Base-by-base conservation (phyloP, 2,888 invertebrate genomes). In the Nymphalis polychloros region DNA sequence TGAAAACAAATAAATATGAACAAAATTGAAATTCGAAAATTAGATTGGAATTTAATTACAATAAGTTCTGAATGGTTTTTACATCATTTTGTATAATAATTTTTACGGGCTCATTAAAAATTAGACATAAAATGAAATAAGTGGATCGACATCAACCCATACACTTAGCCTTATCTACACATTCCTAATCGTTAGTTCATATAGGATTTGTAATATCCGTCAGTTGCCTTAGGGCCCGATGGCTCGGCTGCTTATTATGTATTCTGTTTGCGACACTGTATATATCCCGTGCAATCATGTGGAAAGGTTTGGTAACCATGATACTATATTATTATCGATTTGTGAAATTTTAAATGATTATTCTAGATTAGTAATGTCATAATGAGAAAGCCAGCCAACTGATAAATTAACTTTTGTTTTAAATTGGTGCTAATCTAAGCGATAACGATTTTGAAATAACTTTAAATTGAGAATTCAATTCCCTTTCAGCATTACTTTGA, bases 211-310 rank as follows among this genome's bases (percentile, higher is more conserved):
- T 74, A 79, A 78, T 73, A 77, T 78, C 79, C 77, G 75, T 73
- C 73, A 72, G 70, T 70, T 68, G 73, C 73, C 72, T 70, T 74
- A 75, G 75, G 74, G 73, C 68, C 66, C 69, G 72, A 73, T 73
- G 62, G 67, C 69, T 73, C 68, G 64, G 60, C 68, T 69, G 73
- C 70, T 72, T 72, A 76, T 79, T 75, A 76, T 72, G 62, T 69
- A 78, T 74, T 76, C 73, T 74, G 62, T 65, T 78, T 78, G 72
- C 78, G 70, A 76, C 77, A 78, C 72, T 71, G 73, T 72, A 76
- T 76, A 72, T 73, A 75, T 76, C 67, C 71, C 73, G 75, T 76
- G 77, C 81, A 78, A 79, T 80, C 76, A 75, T 75, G 76, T 77
- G 78, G 75, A 76, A 80, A 79, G 23, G 70, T 79, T 78, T 78